phyloP scores from a whole-genome alignment of 2,113 vertebrate genomes.

The rabbit (Oryctolagus cuniculus) region mOryCun1.1 NC_091442.1:762001-762500 shows the following conservation, averaged over 20 bases:
- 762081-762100: too few species aligned
- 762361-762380: background rate
- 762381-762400: background rate
- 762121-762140: too few species aligned
- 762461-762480: too few species aligned
- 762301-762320: background rate
- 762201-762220: too few species aligned
- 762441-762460: too few species aligned
- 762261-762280: background rate
- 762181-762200: too few species aligned
- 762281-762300: background rate
- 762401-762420: background rate
- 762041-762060: background rate
- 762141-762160: too few species aligned
- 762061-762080: too few species aligned
- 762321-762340: background rate
- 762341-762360: background rate
- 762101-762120: too few species aligned
- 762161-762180: too few species aligned
- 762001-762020: too few species aligned
- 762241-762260: background rate
- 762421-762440: background rate
- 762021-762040: background rate
- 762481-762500: background rate
- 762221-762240: too few species aligned